Base-by-base conservation (phyloP, 2,797 vertebrate genomes). In the Anguilla obscura region DNA sequence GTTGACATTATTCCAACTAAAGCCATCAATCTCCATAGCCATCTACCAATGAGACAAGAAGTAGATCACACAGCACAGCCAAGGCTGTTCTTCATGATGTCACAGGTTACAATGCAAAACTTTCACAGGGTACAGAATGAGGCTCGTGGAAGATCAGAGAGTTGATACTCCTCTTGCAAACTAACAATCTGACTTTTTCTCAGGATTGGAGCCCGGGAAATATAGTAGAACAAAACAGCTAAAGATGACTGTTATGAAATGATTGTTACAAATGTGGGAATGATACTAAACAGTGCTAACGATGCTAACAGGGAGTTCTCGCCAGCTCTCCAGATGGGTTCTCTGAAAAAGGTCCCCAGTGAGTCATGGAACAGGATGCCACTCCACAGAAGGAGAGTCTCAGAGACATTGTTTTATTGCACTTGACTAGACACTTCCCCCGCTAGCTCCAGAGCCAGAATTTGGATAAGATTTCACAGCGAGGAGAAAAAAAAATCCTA, bases 351-450 rank as follows among this genome's bases (percentile, higher is more conserved):
- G 63, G 63, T 27, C 63, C n/a, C 63, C 33, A 3, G 71, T 76
- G 71, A 76, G 18, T 76, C 30, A 76, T 76, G 30, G 71, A 76
- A 76, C 71, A 40, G 71, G 71, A 40, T 24, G 71, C 33, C 71
- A 76, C 71, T 76, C 33, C 8, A 40, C 30, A 76, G 71, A 76
- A 40, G 30, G 33, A 76, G 71, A 76, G 30, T 76, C 12, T 8
- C 33, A 0, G 71, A 14, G 12, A 76, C 71, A 40, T 18, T 40
- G 30, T 76, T 76, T 76, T 76, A 76, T 40, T 36, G 71, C 33
- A 76, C 71, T 76, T 76, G 71, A 76, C 71, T 18, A 40, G 71
- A 76, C 71, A 76, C 71, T 76, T 76, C 33, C 71, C 33, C 71
- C 71, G 18, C 71, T 36, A 40, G 16, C 33, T 76, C 71, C 33